Base-by-base conservation (phyloP, 1,140 invertebrate species). In the Cheumatopsyche charites region DNA sequence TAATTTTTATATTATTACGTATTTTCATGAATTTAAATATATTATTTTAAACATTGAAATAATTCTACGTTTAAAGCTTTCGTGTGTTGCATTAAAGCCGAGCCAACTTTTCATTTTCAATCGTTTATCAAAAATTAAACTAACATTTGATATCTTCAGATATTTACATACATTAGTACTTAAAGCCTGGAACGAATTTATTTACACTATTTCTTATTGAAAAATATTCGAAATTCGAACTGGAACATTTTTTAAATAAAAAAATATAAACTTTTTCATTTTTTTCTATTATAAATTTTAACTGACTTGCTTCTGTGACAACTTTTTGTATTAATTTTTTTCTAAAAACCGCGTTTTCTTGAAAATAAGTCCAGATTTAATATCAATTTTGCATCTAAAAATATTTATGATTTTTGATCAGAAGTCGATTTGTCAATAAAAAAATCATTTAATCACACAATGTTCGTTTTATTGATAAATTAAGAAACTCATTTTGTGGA, bases 61-160 rank as follows among this genome's bases (percentile, higher is more conserved):
- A n/a, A 45, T 45, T 45, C 43, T 1, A n/a, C 43, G 43, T n/a
- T 45, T 45, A 45, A 45, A 45, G 43, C 43, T 45, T 45, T 45
- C 43, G 17, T 45, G 17, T 12, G 13, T 45, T 45, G 2, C 13
- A 45, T 4, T 45, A 45, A 4, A n/a, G 17, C 13, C 17, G 13
- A 45, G 43, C n/a, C n/a, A n/a, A n/a, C n/a, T n/a, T n/a, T n/a
- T 45, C 43, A 12, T 45, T 15, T n/a, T 15, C 43, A 4, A 12
- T 45, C 43, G 43, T 15, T 45, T 12, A 4, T 2, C 43, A 12
- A 15, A n/a, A 12, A 3, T 1, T n/a, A 45, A n/a, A 15, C 17
- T n/a, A 45, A 45, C 2, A 45, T 4, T 45, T 12, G 2, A 3
- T 45, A 12, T 45, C 17, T 12, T n/a, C 2, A 45, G 17, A 12